Base-by-base conservation (phyloP, 2,113 vertebrate genomes). In the Tonatia bakeri region DNA sequence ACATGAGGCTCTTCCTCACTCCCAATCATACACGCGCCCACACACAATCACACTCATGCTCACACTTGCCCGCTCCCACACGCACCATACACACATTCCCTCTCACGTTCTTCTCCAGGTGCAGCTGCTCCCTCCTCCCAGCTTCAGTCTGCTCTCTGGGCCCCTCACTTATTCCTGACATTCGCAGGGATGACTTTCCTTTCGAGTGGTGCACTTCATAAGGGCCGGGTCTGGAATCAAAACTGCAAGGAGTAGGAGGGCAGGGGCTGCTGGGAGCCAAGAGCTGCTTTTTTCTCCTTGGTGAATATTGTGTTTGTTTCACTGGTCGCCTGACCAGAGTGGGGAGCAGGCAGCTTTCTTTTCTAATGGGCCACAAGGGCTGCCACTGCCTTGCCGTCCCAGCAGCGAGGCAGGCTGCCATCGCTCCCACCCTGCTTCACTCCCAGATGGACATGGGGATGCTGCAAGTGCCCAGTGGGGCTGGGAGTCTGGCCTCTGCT, bases 191-290 rank as follows among this genome's bases (percentile, higher is more conserved):
- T 92, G 36, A 36, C 85, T 79, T 72, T 61, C 40, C 70, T 93
- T 43, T 36, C 79, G 47, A 36, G n/a, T 15, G 52, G 40, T 96
- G 50, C 67, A 50, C 43, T 50, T 94, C 87, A 61, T 83, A n/a
- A 98, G 84, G 59, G 24, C 83, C 90, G 77, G 73, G 7, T 56
- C 67, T 95, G 61, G 67, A 84, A 87, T 90, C 80, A 93, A 85
- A 87, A 7, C 61, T 52, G 2, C 33, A 64, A 50, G n/a, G 20
- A 61, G 8, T 14, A 0, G 10, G 69, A 40, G 14, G 22, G 7
- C 12, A 61, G 31, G 3, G 16, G 70, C 8, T n/a, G 0, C 43
- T 20, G 20, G 36, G 19, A 88, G 31, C 77, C 33, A 12, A 12
- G 1, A 5, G 67, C 28, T 80, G 52, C 59, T 69, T 59, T 22